phyloP scores from a whole-genome alignment of 2,113 vertebrate species.

The Rallus limicola region DNA sequence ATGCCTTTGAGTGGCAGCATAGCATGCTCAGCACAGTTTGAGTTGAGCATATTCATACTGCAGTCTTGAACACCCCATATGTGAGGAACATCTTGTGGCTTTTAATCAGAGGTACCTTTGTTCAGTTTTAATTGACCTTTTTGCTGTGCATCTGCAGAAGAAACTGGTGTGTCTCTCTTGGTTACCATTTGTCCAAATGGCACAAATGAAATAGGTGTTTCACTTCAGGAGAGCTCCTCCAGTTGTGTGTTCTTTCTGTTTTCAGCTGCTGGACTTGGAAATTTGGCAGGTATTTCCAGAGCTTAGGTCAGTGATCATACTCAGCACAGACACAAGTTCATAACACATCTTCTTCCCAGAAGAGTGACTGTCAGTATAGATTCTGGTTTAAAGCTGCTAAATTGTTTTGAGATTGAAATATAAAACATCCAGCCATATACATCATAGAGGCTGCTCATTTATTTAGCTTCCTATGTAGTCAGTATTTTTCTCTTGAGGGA shows the following conservation, averaged over 20 bases:
- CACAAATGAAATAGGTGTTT: background rate
- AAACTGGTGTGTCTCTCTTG: background rate
- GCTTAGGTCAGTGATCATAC: background rate
- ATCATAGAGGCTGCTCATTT: background rate
- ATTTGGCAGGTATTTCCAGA: background rate
- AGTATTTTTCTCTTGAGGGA: slow-evolving; percentile 5
- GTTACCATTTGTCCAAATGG: background rate
- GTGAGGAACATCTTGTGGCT: background rate
- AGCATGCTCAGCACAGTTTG: background rate
- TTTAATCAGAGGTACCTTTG: background rate
- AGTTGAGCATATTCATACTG: background rate
- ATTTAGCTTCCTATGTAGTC: background rate
- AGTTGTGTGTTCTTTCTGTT: background rate
- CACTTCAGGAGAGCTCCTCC: background rate
- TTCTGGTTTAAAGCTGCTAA: slow-evolving; percentile 22
- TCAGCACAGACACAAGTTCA: background rate
- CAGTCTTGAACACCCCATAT: background rate
- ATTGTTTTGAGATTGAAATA: background rate
- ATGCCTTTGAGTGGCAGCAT: background rate
- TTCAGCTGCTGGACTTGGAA: background rate
- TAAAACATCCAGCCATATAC: background rate
- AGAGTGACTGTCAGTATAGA: background rate
- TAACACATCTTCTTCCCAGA: background rate
- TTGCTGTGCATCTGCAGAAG: background rate
- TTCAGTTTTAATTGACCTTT: background rate